Conservation (phyloP, 37 sponge, comb jelly and placozoan species). For the Aplysina aerophoba region DNA sequence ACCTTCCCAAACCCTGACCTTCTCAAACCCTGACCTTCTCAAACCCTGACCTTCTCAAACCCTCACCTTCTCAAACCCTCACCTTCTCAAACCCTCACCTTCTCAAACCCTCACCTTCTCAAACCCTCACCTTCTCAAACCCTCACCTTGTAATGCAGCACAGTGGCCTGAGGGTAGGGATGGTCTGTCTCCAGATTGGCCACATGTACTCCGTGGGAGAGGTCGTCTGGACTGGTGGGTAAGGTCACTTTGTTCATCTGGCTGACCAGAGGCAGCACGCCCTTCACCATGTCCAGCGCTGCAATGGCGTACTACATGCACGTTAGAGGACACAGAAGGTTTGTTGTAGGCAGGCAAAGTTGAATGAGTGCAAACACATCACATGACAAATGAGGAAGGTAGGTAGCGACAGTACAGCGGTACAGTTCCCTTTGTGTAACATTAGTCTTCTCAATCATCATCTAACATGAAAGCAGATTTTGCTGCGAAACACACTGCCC, state of each 20-base stretch:
- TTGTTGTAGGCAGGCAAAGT: background rate
- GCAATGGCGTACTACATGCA: slow-evolving; percentile 64
- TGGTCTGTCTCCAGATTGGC: slow-evolving; percentile 91
- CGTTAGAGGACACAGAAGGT: background rate
- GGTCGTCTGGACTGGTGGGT: background rate
- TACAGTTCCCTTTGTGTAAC: too few species aligned
- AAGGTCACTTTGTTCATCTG: background rate
- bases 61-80: too few species aligned
- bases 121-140: background rate
- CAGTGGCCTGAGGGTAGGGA: slow-evolving; percentile 86
- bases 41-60: background rate
- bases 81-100: slow-evolving; percentile 36
- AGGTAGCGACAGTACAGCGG: too few species aligned
- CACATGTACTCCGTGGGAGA: slow-evolving; percentile 61
- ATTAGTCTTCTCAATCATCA: too few species aligned
- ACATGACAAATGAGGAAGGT: background rate
- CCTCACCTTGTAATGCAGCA: slow-evolving; percentile 73
- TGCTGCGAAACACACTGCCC: too few species aligned
- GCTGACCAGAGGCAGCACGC: slow-evolving; percentile 60
- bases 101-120: slow-evolving; percentile 39
- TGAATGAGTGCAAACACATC: background rate
- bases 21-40: slow-evolving; percentile 42
- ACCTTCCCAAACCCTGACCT: too few species aligned
- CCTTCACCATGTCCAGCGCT: slow-evolving; percentile 69
- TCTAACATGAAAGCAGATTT: too few species aligned